A percentile compares a stretch with the other conserved stretches of the same genome.
Evolutionary conservation across 2,113 vertebrate species (phyloP).

Genomic region (Brienomyrus brachyistius): DNA sequence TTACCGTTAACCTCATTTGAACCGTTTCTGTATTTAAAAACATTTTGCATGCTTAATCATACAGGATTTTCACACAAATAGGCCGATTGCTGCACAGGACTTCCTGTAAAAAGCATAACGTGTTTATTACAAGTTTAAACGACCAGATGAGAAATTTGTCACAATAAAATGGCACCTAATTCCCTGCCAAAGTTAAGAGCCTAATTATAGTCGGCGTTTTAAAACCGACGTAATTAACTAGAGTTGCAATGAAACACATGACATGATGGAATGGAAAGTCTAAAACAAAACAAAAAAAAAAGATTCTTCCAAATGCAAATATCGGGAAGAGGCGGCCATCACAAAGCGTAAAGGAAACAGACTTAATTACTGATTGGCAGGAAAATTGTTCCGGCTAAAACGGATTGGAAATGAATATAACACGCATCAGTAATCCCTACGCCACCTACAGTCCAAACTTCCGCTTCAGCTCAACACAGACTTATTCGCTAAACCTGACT

Average conservation of each 20-base stretch:
- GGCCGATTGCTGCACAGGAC: not conserved
- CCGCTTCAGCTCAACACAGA: not conserved
- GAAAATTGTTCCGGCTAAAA: not conserved
- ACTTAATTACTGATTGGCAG: not conserved
- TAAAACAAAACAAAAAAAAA: not conserved
- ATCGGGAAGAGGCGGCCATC: not conserved
- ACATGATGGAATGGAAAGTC: not conserved
- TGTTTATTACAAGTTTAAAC: not conserved
- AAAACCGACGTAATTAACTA: not conserved
- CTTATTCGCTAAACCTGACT: not conserved
- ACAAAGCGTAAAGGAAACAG: not conserved
- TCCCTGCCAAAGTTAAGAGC: not conserved
- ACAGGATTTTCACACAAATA: not conserved
- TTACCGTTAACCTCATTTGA: not conserved
- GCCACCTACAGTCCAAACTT: not conserved
- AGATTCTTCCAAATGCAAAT: not conserved
- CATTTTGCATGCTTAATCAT: not conserved
- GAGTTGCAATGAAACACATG: not conserved
- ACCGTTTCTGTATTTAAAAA: not conserved
- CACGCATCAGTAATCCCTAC: not conserved
- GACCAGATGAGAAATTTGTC: not conserved
- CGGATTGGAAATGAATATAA: not conserved
- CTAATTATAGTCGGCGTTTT: not conserved
- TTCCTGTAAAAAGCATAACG: not conserved
- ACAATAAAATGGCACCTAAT: not conserved